Conservation (phyloP, 2,888 invertebrate genomes). For the Ashinkailepas kermadecensis region DNA sequence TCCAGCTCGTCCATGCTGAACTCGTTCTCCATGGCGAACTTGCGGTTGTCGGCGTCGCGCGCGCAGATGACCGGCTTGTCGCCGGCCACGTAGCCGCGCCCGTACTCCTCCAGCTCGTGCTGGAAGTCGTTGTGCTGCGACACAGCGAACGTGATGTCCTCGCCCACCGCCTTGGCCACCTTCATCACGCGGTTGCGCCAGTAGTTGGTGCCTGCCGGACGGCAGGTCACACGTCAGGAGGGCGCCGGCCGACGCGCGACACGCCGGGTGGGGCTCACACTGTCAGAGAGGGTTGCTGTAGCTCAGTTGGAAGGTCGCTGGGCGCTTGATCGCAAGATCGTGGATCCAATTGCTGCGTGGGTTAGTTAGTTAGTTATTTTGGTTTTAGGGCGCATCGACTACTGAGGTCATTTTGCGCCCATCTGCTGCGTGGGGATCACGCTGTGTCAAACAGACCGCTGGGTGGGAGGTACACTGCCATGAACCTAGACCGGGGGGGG, state of each 20-base stretch:
- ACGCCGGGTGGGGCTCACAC: too few species aligned
- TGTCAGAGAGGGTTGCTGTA: not conserved
- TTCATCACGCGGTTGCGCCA: slow-evolving; percentile 96
- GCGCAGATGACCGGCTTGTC: slow-evolving; percentile 87
- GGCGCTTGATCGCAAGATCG: too few species aligned
- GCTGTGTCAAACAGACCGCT: too few species aligned
- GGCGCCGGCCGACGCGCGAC: too few species aligned
- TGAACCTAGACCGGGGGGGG: too few species aligned
- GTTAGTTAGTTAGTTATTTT: too few species aligned
- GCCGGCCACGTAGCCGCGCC: slow-evolving; percentile 72
- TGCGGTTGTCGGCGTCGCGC: slow-evolving; percentile 72
- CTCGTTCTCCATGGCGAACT: slow-evolving; percentile 79
- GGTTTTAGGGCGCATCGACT: too few species aligned
- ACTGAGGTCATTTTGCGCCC: too few species aligned
- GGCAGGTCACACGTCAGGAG: not conserved
- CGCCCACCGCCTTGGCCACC: slow-evolving; percentile 62
- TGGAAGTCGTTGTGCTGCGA: slow-evolving; percentile 90
- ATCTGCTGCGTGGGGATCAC: too few species aligned
- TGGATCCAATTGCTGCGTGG: too few species aligned
- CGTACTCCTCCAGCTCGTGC: slow-evolving; percentile 88
- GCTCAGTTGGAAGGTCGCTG: too few species aligned
- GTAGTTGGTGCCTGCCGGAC: slow-evolving; percentile 65
- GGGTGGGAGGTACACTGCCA: too few species aligned
- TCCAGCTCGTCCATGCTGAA: slow-evolving; percentile 53
- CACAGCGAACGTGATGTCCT: slow-evolving; percentile 70